phyloP scores from a whole-genome alignment of 2,797 vertebrate species.

The Limosa lapponica region DNA sequence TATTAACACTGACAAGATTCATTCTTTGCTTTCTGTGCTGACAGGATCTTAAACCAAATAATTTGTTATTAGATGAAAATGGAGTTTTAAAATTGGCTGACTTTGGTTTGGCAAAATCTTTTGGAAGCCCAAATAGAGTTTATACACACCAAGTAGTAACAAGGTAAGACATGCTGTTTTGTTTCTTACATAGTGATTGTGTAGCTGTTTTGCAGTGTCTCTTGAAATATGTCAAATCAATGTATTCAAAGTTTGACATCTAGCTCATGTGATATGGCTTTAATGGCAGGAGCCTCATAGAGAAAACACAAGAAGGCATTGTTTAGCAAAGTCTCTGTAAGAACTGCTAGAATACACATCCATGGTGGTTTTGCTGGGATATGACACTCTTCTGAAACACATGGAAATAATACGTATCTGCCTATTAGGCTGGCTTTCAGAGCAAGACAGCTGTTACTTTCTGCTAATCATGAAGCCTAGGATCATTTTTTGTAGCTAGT shows the following conservation, averaged over 20 bases:
- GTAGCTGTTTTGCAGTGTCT: background rate
- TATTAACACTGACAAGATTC: background rate
- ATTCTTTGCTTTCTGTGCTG: background rate
- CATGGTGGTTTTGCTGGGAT: background rate
- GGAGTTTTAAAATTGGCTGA: conserved; percentile 96
- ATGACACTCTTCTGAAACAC: background rate
- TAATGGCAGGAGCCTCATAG: background rate
- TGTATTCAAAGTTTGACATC: background rate
- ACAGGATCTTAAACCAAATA: conserved; percentile 98
- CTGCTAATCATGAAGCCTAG: background rate
- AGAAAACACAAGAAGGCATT: background rate
- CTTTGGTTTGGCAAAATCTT: conserved; percentile 96
- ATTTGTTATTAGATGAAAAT: conserved; percentile 92
- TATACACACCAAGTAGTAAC: conserved; percentile 98
- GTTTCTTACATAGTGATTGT: background rate
- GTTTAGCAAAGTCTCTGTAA: background rate
- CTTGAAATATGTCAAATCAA: background rate
- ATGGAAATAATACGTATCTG: background rate
- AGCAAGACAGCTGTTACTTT: background rate
- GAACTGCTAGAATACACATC: background rate
- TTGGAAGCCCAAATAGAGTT: conserved; percentile 94
- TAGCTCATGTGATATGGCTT: background rate
- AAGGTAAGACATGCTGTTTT: conserved; percentile 79
- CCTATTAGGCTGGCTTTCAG: background rate
- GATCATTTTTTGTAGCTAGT: background rate